A percentile compares a stretch with the other conserved stretches of the same genome.
Conservation (phyloP, 1,140 invertebrate genomes). For the Atta colombica region DNA sequence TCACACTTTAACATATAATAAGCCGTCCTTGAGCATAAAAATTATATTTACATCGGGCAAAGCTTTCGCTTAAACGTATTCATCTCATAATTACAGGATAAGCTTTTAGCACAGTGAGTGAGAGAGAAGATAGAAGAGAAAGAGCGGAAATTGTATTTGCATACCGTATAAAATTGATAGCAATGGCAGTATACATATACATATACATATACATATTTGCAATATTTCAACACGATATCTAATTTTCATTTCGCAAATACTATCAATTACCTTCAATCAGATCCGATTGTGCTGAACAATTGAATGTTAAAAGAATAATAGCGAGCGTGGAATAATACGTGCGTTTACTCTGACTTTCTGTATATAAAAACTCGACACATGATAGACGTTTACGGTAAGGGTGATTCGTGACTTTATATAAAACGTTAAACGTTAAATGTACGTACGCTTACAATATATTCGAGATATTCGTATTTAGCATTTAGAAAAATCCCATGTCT, state of each 20-base stretch:
- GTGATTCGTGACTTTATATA: background rate
- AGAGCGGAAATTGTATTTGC: constrained; percentile 21
- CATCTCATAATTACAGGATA: constrained; percentile 10
- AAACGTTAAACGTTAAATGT: background rate
- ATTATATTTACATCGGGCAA: background rate
- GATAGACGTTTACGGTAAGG: background rate
- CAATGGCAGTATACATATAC: background rate
- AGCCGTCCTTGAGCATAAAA: background rate
- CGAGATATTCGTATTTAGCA: background rate
- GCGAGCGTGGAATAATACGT: background rate
- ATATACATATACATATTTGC: background rate
- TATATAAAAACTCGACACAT: background rate
- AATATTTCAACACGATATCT: constrained; percentile 15
- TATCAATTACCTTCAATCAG: constrained; percentile 34
- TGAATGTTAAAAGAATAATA: constrained; percentile 11
- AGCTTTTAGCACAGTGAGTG: background rate
- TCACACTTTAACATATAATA: background rate
- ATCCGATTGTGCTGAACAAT: constrained; percentile 15
- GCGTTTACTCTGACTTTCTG: background rate
- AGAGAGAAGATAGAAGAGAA: background rate
- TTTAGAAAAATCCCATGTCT: background rate
- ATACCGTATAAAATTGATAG: constrained; percentile 28
- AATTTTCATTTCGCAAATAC: constrained; percentile 29
- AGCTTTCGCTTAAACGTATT: constrained; percentile 23
- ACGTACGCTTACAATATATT: background rate